Evolutionary conservation across 2,888 invertebrate genomes (phyloP).

Genomic region (Pycnomerus fuliginosus): DNA sequence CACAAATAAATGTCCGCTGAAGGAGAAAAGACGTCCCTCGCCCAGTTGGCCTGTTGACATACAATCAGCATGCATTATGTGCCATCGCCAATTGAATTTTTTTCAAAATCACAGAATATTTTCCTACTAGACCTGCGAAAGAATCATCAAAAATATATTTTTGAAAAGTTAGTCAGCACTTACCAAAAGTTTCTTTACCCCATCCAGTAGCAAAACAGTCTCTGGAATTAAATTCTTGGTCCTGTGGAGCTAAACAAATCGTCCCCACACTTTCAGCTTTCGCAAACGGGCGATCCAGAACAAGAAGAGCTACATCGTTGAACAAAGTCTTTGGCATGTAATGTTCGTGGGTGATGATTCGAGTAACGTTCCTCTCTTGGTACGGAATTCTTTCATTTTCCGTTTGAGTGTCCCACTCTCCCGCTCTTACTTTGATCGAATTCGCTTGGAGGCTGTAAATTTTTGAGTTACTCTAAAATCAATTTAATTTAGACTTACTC

Average conservation of each 20-base stretch:
- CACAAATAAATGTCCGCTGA: conserved; percentile 71
- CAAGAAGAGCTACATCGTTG: conserved; percentile 66
- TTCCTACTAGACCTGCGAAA: conserved; percentile 53
- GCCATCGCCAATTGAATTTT: conserved; percentile 69
- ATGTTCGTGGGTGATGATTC: conserved; percentile 53
- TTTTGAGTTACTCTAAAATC: no score
- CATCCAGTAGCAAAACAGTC: conserved; percentile 71
- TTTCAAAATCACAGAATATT: conserved; percentile 70
- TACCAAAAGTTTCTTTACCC: conserved; percentile 63
- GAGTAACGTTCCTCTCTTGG: conserved; percentile 59
- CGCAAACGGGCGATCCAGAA: conserved; percentile 56
- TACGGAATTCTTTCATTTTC: conserved; percentile 63
- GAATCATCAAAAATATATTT: background rate
- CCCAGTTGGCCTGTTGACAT: no score
- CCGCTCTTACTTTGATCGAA: conserved; percentile 58
- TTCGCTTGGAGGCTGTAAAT: conserved; percentile 20
- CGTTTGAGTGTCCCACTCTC: conserved; percentile 79
- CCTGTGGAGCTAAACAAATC: conserved; percentile 62
- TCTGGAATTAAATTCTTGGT: conserved; percentile 51
- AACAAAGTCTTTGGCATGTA: conserved; percentile 57
- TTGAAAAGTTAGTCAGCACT: no score
- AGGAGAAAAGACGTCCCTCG: conserved; percentile 65
- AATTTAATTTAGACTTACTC: no score
- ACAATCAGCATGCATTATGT: conserved; percentile 49
- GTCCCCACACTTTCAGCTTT: conserved; percentile 66